Base-by-base conservation (phyloP, 2,888 invertebrate species). In the Ormyrus labotus region DNA sequence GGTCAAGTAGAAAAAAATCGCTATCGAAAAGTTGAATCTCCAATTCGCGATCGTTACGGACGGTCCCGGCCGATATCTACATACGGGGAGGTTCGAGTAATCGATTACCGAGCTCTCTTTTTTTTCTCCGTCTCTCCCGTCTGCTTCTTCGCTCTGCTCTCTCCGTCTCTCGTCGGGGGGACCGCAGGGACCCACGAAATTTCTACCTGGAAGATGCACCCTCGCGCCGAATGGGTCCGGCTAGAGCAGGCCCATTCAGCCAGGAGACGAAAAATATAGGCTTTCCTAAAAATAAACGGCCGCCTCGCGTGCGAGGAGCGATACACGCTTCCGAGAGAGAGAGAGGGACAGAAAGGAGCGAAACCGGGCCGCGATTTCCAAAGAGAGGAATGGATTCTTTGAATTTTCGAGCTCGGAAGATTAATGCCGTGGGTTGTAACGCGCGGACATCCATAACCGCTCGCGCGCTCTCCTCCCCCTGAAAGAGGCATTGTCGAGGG, bases 201-300 rank as follows among this genome's bases (percentile, higher is more conserved):
- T 72, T 72, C 51, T 72, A 61, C 72, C 69, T 70, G 69, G 45
- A 13, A 48, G 55, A 6, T 34, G 34, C 70, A 50, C 58, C 70
- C 60, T 60, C 58, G 58, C 47, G 48, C 6, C 48, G 8, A 11
- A 60, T 1, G 48, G 84, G 85, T 85, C 86, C 57, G 63, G 85
- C 84, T 84, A 34, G 85, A 84, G 83, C 84, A 85, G 85, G 86
- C 85, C 34, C 34, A 88, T 88, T 89, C 87, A 88, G 87, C 86
- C 87, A 85, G 87, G 87, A 87, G 89, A 88, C 89, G 87, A 89
- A 88, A 89, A 87, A 89, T 88, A 87, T 86, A 86, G 87, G 87
- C 86, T 87, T 87, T 87, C 85, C 84, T 84, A 87, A 86, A 84
- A 58, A 74, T 85, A 84, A 84, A 82, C 51, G 85, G 84, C 84